These are phyloP conservation scores for Philereme vetulata DNA, from an alignment of 2,888 invertebrate genomes.

Conservation along the genomic window DNA sequence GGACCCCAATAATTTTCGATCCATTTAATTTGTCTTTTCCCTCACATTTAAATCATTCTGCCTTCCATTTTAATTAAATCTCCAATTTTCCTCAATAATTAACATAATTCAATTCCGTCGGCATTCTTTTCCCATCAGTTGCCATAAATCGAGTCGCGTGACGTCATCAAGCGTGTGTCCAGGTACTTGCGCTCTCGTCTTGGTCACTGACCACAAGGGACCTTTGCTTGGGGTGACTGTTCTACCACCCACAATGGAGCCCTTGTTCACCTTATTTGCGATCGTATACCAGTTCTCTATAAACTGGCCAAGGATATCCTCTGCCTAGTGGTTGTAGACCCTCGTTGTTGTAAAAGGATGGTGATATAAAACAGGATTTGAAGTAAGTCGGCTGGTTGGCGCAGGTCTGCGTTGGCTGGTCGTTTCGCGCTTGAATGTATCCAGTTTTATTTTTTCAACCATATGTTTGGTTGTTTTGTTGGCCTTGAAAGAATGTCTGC, in stretches of 20 bases:
- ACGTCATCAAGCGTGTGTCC: constrained; percentile 67
- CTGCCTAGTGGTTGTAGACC: constrained; percentile 55
- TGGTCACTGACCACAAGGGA: constrained; percentile 80
- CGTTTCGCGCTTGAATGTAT: constrained; percentile 49
- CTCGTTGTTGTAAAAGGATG: constrained; percentile 46
- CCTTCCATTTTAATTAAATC: constrained; percentile 18
- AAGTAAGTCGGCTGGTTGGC: constrained; percentile 57
- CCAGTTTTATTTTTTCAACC: constrained; percentile 73
- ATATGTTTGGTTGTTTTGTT: constrained; percentile 80
- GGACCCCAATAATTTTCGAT: constrained; percentile 21
- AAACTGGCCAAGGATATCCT: constrained; percentile 36
- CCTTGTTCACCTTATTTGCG: constrained; percentile 34
- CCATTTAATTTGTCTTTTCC: constrained; percentile 21
- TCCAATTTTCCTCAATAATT: constrained; percentile 30
- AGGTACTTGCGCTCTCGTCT: constrained; percentile 74
- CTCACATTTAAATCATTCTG: constrained; percentile 23
- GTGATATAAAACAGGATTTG: constrained; percentile 58
- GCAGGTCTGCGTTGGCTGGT: constrained; percentile 58
- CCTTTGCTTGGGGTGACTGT: constrained; percentile 81
- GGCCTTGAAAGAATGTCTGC: constrained; percentile 78
- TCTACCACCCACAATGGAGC: constrained; percentile 61
- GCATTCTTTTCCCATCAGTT: constrained; percentile 38
- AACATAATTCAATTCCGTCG: constrained; percentile 24
- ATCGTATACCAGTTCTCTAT: constrained; percentile 33
- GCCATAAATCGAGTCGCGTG: constrained; percentile 55